phyloP scores from a whole-genome alignment of 2,888 invertebrate species.

The Spilarctia lutea region DNA sequence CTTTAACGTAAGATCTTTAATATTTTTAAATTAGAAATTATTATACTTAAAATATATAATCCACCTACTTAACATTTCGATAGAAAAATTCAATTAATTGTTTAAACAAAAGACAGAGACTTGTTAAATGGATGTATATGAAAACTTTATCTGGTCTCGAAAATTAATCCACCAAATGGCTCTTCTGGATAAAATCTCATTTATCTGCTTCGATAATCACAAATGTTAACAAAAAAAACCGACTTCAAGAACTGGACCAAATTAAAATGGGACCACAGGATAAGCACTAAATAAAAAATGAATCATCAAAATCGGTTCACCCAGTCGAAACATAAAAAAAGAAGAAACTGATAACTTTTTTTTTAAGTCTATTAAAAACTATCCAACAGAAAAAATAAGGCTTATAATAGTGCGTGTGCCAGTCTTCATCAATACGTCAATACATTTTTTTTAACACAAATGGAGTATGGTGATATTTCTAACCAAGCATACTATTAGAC shows the following conservation, averaged over 20 bases:
- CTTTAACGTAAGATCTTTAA: constrained; percentile 3
- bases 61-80: background rate
- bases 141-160: background rate
- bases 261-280: no score
- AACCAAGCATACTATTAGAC: background rate
- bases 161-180: background rate
- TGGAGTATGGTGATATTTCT: background rate
- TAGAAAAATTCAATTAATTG: no score
- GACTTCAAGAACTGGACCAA: no score
- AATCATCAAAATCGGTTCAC: no score
- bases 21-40: background rate
- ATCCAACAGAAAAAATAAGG: background rate
- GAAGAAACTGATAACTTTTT: no score
- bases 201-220: no score
- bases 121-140: background rate
- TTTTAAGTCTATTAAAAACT: no score
- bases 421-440: background rate
- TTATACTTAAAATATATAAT: no score
- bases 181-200: background rate
- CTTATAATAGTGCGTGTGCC: no score
- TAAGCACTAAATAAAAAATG: no score
- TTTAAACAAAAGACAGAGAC: background rate
- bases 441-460: background rate
- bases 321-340: no score
- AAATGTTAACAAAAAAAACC: no score